Evolutionary conservation across 2,888 invertebrate species (phyloP).

Genomic region (Hyposoter didymator): DNA sequence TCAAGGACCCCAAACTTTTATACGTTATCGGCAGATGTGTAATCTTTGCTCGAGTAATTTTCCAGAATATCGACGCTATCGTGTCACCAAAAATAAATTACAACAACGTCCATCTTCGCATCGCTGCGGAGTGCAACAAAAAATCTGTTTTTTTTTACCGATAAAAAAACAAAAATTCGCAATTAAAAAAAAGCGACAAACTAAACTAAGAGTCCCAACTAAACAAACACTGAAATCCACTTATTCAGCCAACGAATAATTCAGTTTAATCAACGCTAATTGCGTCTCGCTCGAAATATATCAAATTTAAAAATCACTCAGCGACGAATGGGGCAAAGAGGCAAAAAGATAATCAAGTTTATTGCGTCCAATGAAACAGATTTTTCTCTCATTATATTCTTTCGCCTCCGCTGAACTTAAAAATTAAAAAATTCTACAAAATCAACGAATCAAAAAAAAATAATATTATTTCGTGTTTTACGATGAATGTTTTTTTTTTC

Average conservation of each 20-base stretch:
- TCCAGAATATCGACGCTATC: not conserved
- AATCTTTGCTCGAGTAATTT: not conserved
- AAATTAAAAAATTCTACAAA: too few relatives aligned
- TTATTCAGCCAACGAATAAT: not conserved
- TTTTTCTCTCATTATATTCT: not conserved
- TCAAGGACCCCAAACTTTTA: conserved; percentile 3
- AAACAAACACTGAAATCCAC: not conserved
- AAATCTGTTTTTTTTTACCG: not conserved
- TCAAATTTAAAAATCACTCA: not conserved
- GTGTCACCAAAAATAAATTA: not conserved
- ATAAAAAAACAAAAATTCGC: not conserved
- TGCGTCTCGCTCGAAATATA: not conserved
- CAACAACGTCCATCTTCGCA: not conserved
- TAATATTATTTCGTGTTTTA: not conserved
- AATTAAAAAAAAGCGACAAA: not conserved
- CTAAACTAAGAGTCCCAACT: not conserved
- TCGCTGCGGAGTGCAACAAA: not conserved
- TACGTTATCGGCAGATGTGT: not conserved
- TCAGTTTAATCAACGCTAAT: not conserved
- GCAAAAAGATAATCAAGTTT: not conserved
- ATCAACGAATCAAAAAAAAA: not conserved
- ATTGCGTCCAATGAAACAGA: not conserved
- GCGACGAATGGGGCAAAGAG: not conserved
- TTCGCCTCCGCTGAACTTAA: too few relatives aligned
- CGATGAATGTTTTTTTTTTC: not conserved